A percentile compares a stretch with the other conserved stretches of the same genome.
Conservation (phyloP, 2,888 invertebrate genomes). For the Meiosimyza platycephala region DNA sequence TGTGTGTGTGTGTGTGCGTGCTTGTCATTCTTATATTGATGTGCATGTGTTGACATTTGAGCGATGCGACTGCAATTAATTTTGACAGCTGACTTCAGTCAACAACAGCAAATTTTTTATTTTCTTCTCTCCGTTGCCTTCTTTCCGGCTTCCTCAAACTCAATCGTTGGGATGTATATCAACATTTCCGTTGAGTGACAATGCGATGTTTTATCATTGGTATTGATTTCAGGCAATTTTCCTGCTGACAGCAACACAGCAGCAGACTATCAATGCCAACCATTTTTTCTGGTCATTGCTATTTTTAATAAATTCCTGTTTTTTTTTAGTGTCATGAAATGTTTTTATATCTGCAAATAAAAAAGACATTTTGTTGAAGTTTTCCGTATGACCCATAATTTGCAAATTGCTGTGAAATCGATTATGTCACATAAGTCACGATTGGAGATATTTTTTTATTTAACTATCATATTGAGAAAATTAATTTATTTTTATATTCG, state of each 20-base stretch:
- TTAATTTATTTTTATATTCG: no score
- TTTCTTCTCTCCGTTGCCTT: background rate
- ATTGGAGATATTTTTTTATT: no score
- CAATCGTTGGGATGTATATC: slow-evolving; percentile 24
- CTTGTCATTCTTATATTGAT: background rate
- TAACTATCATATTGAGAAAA: no score
- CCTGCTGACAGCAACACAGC: slow-evolving; percentile 24
- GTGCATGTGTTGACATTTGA: slow-evolving; percentile 44
- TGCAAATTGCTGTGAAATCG: slow-evolving; percentile 5
- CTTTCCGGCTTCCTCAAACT: background rate
- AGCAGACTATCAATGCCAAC: slow-evolving; percentile 20
- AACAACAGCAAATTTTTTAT: slow-evolving; percentile 16
- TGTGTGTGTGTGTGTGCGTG: background rate
- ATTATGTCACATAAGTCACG: no score
- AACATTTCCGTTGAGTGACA: slow-evolving; percentile 28
- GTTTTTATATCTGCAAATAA: background rate
- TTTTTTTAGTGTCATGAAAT: slow-evolving; percentile 10
- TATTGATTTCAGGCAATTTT: slow-evolving; percentile 35
- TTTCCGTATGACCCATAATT: background rate
- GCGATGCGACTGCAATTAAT: slow-evolving; percentile 48
- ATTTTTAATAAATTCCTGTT: slow-evolving; percentile 20
- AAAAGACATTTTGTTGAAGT: background rate
- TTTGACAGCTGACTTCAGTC: slow-evolving; percentile 46
- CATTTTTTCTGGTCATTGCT: background rate
- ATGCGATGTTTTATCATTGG: slow-evolving; percentile 21